Percentiles rank a stretch among this genome's conserved stretches.
Conservation (phyloP, 2,888 invertebrate species). For the Ophion slaviceki region DNA sequence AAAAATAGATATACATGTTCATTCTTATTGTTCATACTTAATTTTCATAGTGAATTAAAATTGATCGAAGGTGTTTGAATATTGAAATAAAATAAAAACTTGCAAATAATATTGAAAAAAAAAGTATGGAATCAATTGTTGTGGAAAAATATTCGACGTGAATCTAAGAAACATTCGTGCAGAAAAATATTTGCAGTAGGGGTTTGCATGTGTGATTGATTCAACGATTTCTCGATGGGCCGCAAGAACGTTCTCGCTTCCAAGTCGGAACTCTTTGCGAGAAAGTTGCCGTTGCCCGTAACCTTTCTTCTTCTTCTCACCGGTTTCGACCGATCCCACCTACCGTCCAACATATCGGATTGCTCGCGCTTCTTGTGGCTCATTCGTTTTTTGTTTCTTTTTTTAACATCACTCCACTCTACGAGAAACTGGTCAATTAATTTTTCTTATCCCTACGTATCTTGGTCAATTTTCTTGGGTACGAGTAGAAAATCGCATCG, state of each 20-base stretch:
- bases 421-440: conserved; percentile 23
- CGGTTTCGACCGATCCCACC: conserved; percentile 59
- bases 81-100: too few species aligned
- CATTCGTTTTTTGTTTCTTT: conserved; percentile 2
- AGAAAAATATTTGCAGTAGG: not conserved
- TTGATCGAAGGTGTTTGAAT: too few species aligned
- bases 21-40: too few species aligned
- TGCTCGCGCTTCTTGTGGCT: conserved; percentile 22
- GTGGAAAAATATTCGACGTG: not conserved
- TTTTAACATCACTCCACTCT: not conserved
- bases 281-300: conserved; percentile 79
- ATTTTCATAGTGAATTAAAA: too few species aligned
- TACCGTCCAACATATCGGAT: conserved; percentile 51
- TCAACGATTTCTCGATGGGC: conserved; percentile 47
- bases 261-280: conserved; percentile 69
- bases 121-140: too few species aligned
- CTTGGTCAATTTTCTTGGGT: conserved; percentile 8
- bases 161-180: not conserved
- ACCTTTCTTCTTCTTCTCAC: conserved; percentile 73
- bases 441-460: conserved; percentile 7
- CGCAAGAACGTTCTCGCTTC: conserved; percentile 28
- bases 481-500: not conserved
- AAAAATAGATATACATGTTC: too few species aligned
- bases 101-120: too few species aligned
- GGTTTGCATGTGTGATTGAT: not conserved